These are phyloP conservation scores for Drosophila subquinaria DNA, from an alignment of 2,888 invertebrate genomes.

Conservation along the genomic window DNA sequence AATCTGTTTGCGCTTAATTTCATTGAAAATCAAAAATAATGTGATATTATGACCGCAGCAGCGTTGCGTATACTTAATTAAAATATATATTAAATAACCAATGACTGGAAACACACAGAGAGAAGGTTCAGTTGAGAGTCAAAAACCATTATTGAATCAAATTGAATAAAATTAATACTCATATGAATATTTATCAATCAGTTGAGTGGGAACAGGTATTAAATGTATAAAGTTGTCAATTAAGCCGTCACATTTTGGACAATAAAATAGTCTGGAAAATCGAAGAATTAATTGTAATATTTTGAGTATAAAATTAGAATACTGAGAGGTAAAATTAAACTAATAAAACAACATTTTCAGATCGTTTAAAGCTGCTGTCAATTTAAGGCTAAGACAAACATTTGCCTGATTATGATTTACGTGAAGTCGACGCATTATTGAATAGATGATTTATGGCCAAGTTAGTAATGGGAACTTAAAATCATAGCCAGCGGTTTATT, in stretches of 20 bases:
- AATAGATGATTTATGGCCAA: conserved; percentile 67
- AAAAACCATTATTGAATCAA: conserved; percentile 53
- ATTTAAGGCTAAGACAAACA: conserved; percentile 45
- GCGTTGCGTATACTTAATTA: conserved; percentile 71
- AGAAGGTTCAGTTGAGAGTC: conserved; percentile 1
- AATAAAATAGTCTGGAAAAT: neutral
- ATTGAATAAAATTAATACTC: conserved; percentile 45
- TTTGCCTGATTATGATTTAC: conserved; percentile 68
- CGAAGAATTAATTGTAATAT: neutral
- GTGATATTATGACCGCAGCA: conserved; percentile 62
- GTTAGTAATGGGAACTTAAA: conserved; percentile 60
- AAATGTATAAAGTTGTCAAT: conserved; percentile 9
- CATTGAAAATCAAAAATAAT: conserved; percentile 76
- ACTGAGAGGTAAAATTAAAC: neutral
- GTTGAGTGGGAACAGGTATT: conserved; percentile 12
- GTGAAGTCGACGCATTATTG: conserved; percentile 49
- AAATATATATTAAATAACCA: conserved; percentile 60
- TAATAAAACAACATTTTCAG: neutral
- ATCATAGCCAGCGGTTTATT: conserved; percentile 60
- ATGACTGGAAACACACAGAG: conserved; percentile 20
- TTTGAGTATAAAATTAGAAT: neutral
- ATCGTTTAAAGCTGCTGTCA: conserved; percentile 38
- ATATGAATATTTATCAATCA: conserved; percentile 21
- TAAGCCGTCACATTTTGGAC: neutral
- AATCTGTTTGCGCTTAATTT: conserved; percentile 57